Base-by-base conservation (phyloP, 2,113 vertebrate genomes). In the Trachemys scripta region DNA sequence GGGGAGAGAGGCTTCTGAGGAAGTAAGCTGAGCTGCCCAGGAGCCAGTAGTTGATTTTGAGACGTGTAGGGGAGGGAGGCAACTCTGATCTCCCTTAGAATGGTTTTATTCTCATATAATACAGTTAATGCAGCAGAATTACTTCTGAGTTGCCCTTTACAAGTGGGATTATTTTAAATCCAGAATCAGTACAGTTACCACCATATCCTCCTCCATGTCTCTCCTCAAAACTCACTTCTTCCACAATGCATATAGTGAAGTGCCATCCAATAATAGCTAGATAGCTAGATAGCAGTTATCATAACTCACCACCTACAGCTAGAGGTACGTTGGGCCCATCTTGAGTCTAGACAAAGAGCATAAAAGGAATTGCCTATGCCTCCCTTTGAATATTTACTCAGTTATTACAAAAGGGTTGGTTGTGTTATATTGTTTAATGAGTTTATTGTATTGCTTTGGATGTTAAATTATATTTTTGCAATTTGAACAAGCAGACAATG, bases 241-340 rank as follows among this genome's bases (percentile, higher is more conserved):
- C 31, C 35, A 24, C 56, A 78, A 88, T 2, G 0, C 1, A 31
- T 31, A 5, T 11, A 22, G 35, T 50, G 19, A 1, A 49, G 4
- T 65, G 6, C 27, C 31, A 4, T 53, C n/a, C 72, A 50, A 8
- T 80, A 88, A 42, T 10, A 11, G 6, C 31, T 20, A 2, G 27
- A 42, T 10, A 11, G 6, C 31, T 20, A 2, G 27, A 72, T 38
- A 45, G 42, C 42, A 42, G 42, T 42, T 42, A 42, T 42, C 42
- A 42, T 42, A 42, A 42, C 42, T 42, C 42, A 42, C 42, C 42
- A 42, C 42, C 42, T 42, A 42, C 38, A 75, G 10, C 24, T 10
- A 27, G 25, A n/a, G 9, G 2, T 62, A 38, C 1, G 12, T 3
- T 20, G 4, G 29, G 31, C 4, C 53, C 22, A 80, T 80, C 53